Conservation (phyloP, 2,888 invertebrate genomes). For the Lasius fuliginosus region DNA sequence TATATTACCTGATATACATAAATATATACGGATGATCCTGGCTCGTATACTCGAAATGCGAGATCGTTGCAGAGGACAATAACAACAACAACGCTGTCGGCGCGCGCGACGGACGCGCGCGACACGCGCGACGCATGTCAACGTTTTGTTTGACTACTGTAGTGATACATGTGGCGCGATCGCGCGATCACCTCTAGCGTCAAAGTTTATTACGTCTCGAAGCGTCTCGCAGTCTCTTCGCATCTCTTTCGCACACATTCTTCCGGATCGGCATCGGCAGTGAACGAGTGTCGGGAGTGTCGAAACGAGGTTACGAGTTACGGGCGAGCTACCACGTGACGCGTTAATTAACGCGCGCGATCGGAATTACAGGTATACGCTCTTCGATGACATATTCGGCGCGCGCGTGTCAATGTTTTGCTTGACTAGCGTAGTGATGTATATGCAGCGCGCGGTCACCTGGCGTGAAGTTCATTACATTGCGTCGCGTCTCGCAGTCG, state of each 20-base stretch:
- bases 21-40: too few relatives aligned
- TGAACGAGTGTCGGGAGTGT: background rate
- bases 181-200: too few relatives aligned
- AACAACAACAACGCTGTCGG: too few relatives aligned
- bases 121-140: background rate
- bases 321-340: background rate
- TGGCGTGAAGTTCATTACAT: background rate
- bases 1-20: too few relatives aligned
- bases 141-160: background rate
- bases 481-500: background rate
- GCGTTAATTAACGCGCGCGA: background rate
- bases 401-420: background rate
- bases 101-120: too few relatives aligned
- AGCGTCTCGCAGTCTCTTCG: background rate
- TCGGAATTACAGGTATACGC: background rate
- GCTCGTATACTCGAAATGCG: too few relatives aligned
- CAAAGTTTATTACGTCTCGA: background rate
- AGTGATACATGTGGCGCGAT: background rate
- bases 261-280: background rate
- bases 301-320: background rate
- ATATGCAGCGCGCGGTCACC: background rate
- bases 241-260: background rate
- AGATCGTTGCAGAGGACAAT: too few relatives aligned
- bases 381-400: background rate
- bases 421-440: background rate